Evolutionary conservation across 2,888 invertebrate genomes (phyloP).

Genomic region (Dasysyrphus tricinctus): DNA sequence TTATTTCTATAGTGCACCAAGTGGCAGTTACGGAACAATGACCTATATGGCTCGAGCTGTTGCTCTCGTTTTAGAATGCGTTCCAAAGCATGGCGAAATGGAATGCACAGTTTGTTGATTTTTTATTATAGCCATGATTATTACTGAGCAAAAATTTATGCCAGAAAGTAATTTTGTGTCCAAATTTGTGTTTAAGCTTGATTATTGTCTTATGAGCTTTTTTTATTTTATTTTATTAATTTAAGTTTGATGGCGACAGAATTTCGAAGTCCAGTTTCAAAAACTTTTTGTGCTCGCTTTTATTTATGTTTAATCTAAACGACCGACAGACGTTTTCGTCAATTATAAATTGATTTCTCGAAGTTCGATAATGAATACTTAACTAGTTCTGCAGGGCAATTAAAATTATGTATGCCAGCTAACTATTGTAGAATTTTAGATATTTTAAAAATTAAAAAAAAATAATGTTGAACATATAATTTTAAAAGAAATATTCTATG

Average conservation of each 20-base stretch:
- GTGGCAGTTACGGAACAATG: conserved; percentile 98
- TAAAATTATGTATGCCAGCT: conserved; percentile 24
- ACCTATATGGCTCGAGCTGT: conserved; percentile 96
- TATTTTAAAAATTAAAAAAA: conserved; percentile 28
- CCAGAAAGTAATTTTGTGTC: conserved; percentile 6
- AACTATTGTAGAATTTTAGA: conserved; percentile 48
- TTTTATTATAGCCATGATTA: background rate
- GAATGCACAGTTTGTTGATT: conserved; percentile 90
- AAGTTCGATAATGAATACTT: conserved; percentile 59
- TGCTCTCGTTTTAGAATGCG: conserved; percentile 89
- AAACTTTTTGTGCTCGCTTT: background rate
- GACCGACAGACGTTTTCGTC: conserved; percentile 50
- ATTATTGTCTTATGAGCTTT: conserved; percentile 5
- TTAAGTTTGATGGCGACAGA: conserved; percentile 14
- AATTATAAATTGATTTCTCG: conserved; percentile 28
- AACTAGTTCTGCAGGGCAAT: conserved; percentile 45
- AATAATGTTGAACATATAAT: background rate
- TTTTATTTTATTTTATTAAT: conserved; percentile 7
- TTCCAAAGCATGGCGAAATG: conserved; percentile 90
- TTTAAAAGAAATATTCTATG: conserved; percentile 24
- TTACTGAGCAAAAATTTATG: background rate
- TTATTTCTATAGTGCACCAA: conserved; percentile 90
- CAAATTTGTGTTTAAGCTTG: conserved; percentile 6
- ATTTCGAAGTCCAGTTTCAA: conserved; percentile 13
- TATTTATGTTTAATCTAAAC: conserved; percentile 15